Percentiles rank a stretch among this genome's conserved stretches.
Evolutionary conservation across 2,797 vertebrate species (phyloP).

Genomic region (Tiaroga cobitis): DNA sequence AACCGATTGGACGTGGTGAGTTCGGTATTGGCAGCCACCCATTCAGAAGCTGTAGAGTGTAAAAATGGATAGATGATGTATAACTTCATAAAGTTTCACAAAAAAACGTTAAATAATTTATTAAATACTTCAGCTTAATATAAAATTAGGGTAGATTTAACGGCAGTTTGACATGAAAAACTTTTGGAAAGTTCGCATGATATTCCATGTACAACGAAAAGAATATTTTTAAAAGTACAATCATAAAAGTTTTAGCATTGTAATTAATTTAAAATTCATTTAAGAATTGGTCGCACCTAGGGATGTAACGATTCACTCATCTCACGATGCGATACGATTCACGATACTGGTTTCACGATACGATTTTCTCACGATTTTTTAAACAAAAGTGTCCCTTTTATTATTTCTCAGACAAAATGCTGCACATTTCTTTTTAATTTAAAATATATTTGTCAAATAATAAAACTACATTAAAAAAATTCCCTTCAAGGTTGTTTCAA

Average conservation of each 20-base stretch:
- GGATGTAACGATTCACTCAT: too few species aligned
- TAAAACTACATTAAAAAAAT: too few species aligned
- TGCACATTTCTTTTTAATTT: too few species aligned
- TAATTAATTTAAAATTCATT: too few species aligned
- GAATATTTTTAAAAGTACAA: neutral
- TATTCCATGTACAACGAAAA: neutral
- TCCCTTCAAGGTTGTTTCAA: too few species aligned
- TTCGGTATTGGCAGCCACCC: constrained; percentile 81
- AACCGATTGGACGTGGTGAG: constrained; percentile 78
- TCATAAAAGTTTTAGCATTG: neutral
- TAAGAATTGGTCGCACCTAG: too few species aligned
- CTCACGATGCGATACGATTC: too few species aligned
- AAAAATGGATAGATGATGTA: neutral
- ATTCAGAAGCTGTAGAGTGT: constrained; percentile 79
- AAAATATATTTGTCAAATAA: too few species aligned
- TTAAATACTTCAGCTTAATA: neutral
- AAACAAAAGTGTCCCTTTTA: too few species aligned
- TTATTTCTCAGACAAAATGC: too few species aligned
- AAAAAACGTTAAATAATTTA: neutral
- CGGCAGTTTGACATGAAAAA: neutral
- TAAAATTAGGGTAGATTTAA: neutral
- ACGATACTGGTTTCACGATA: too few species aligned
- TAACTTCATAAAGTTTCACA: neutral
- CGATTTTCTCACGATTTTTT: too few species aligned
- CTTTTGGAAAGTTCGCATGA: neutral